Percentiles rank a stretch among this genome's conserved stretches.
phyloP scores from a whole-genome alignment of 2,888 invertebrate species.

The Cyrtodaria siliqua region DNA sequence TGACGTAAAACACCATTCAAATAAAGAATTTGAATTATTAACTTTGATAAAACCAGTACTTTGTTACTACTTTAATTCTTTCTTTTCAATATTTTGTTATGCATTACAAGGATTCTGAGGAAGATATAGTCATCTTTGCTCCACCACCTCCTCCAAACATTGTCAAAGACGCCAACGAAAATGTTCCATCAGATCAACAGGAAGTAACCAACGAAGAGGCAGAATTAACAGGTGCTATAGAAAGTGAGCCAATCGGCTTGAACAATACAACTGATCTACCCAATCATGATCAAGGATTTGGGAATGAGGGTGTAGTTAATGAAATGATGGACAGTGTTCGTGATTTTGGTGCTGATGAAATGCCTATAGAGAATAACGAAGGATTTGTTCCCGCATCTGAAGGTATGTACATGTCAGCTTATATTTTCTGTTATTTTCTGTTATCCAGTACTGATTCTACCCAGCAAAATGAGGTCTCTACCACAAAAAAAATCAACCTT shows the following conservation, averaged over 20 bases:
- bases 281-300: constrained; percentile 6
- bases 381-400: constrained; percentile 75
- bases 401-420: constrained; percentile 62
- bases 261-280: constrained; percentile 4
- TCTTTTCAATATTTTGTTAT: no score
- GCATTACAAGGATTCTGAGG: neutral
- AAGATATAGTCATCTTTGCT: constrained; percentile 63
- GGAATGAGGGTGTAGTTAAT: constrained; percentile 26
- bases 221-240: constrained; percentile 6
- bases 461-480: no score
- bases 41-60: no score
- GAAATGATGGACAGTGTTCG: constrained; percentile 73
- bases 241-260: no score
- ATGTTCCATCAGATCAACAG: neutral
- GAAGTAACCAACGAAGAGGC: constrained; percentile 26
- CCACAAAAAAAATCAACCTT: no score
- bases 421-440: constrained; percentile 41
- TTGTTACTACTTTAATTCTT: no score
- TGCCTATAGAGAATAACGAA: constrained; percentile 76
- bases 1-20: no score
- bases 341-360: constrained; percentile 76
- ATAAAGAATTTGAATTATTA: no score
- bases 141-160: constrained; percentile 38
- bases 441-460: no score
- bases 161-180: constrained; percentile 6